Base-by-base conservation (phyloP, 1,140 invertebrate genomes). In the Lepidostoma basale region DNA sequence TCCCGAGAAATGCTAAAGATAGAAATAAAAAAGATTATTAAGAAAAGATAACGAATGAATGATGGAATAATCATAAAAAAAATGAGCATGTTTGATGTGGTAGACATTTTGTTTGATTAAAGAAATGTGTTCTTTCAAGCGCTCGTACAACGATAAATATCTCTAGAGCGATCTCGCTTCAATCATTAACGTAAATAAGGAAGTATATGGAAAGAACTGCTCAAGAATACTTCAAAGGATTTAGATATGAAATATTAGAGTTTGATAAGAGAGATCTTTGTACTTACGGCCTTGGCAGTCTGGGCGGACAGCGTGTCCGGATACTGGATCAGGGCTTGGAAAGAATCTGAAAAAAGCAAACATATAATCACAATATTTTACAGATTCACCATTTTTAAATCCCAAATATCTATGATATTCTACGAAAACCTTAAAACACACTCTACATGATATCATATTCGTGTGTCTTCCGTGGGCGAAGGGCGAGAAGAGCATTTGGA, bases 241-340 rank as follows among this genome's bases (percentile, higher is more conserved):
- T 6, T 6, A 6, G 12, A 33, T 33, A 33, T 12, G 30, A 33
- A 33, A 12, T 6, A 33, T 33, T 33, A 6, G 12, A 12, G 30
- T 6, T 33, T 12, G 5, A 33, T 12, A 33, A 33, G 12, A 33
- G 12, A n/a, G 30, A 12, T 33, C 5, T 33, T 33, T 12, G 30
- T 33, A 88, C 89, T 90, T 83, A 94, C 91, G 84, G 91, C 85
- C 89, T 98, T 98, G 77, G 97, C 97, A 76, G 94, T 90, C 83
- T 98, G 96, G 68, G 98, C 97, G 72, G 95, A 93, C 76, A 95
- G 88, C 65, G 96, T 94, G 84, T 99, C 97, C 71, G 94, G 92
- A 83, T 98, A 98, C 85, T 99, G 98, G 81, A 99, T 97, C 75
- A 99, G 87, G 65, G 97, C 97, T 90, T 99, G 98, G 89, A 98